phyloP scores from a whole-genome alignment of 2,113 vertebrate species.

The Turdus rufiventris region DNA sequence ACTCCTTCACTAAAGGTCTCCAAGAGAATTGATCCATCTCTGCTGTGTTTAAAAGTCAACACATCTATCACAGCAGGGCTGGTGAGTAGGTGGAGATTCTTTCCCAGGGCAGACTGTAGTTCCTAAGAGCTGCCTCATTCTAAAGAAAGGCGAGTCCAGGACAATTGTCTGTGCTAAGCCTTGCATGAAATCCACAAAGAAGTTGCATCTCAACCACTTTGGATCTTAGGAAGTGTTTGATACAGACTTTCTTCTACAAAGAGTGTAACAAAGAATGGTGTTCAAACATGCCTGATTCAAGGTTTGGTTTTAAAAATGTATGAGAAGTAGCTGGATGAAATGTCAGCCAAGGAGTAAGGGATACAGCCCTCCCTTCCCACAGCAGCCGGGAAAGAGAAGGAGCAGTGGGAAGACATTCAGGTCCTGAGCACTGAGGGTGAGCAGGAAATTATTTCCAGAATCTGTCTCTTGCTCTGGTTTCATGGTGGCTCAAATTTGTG shows the following conservation, averaged over 20 bases:
- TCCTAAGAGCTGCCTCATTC: not conserved
- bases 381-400: not conserved
- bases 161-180: not conserved
- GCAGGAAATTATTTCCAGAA: not conserved
- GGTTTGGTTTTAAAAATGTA: not conserved
- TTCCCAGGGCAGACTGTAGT: not conserved
- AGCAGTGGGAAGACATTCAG: fast-evolving
- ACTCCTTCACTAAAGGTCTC: not conserved
- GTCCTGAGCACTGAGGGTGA: fast-evolving
- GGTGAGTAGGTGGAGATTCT: not conserved
- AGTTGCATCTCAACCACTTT: fast-evolving
- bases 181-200: not conserved
- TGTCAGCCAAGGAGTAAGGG: not conserved
- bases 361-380: not conserved
- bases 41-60: not conserved
- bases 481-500: not conserved
- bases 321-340: not conserved
- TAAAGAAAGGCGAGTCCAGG: not conserved
- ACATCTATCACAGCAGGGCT: not conserved
- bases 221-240: not conserved
- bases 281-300: not conserved
- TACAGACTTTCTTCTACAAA: not conserved
- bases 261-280: not conserved
- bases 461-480: not conserved
- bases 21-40: not conserved